A percentile compares a stretch with the other conserved stretches of the same genome.
These are phyloP conservation scores for Melinopterus prodromus DNA, from an alignment of 2,888 invertebrate genomes.

Conservation along the genomic window DNA sequence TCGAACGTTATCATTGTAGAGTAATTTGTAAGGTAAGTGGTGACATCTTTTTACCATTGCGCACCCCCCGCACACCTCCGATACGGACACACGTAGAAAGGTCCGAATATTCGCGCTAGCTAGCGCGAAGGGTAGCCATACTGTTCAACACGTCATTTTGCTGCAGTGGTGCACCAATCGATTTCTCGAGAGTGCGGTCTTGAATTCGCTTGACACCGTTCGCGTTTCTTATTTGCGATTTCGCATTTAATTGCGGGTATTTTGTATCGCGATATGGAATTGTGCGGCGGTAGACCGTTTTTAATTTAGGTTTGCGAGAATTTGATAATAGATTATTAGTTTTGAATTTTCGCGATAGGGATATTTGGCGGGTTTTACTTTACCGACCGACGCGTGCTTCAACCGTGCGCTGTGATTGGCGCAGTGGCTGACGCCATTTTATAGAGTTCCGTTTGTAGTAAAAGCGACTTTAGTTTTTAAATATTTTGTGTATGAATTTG, in stretches of 20 bases:
- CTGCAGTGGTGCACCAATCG: not conserved
- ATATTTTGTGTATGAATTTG: constrained; percentile 54
- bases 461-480: constrained; percentile 56
- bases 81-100: not conserved
- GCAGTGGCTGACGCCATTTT: constrained; percentile 57
- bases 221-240: not conserved
- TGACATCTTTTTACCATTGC: not conserved
- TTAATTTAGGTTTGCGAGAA: not conserved
- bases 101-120: too few relatives aligned
- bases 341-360: constrained; percentile 4
- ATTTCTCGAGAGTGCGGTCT: not conserved
- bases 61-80: not conserved
- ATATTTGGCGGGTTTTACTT: constrained; percentile 10
- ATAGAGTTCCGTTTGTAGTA: constrained; percentile 56
- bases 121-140: not conserved
- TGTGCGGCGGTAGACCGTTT: not conserved
- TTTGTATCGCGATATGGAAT: not conserved
- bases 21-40: constrained; percentile 35
- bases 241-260: not conserved
- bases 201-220: not conserved
- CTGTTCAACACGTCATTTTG: not conserved
- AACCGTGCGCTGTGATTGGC: constrained; percentile 50
- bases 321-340: not conserved
- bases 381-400: constrained; percentile 18
- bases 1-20: constrained; percentile 31